Base-by-base conservation (phyloP, 1,140 invertebrate species). In the Microplitis mediator region DNA sequence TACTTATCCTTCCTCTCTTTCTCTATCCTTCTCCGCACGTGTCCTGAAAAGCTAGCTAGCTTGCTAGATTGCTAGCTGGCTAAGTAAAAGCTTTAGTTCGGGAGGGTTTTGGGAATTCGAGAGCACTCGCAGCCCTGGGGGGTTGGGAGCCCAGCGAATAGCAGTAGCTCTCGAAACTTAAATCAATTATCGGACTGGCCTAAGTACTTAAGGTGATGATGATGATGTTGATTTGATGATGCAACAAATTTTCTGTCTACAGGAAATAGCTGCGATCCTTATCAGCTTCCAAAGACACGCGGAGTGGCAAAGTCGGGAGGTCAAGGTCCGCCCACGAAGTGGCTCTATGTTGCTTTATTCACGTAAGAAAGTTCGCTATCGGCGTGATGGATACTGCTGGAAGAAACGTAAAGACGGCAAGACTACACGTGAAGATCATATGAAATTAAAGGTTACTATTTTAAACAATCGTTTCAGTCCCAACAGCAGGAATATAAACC, bases 371-470 rank as follows among this genome's bases (percentile, higher is more conserved):
- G 97, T 98, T 56, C 91, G 96, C 36, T 99, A 98, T 88, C 91
- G 97, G 84, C 91, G 97, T 64, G 98, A 99, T 84, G 97, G 97
- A 31, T 99, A 98, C 86, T 98, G 96, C 86, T 99, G 97, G 98
- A 99, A 98, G 89, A 98, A 98, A 81, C 89, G 97, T 72, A 98
- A 98, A 88, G 97, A 99, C 86, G 97, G 97, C 4, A 98, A 98
- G 88, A 98, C 97, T 61, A 99, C 97, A 34, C 88, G 98, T 76
- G 98, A 99, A 88, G 98, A 99, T 91, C 97, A 99, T 85, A 98
- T 99, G 97, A 99, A 99, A 88, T 90, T 99, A 51, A 99, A 99
- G 91, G 97, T 99, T 75, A 72, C n/a, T 60, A 23, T 23, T 23
- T 23, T 23, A 23, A 23, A 23, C 23, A 23, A 23, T 2, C 23